phyloP scores from a whole-genome alignment of 2,888 invertebrate genomes.

The Epistrophe grossulariae region DNA sequence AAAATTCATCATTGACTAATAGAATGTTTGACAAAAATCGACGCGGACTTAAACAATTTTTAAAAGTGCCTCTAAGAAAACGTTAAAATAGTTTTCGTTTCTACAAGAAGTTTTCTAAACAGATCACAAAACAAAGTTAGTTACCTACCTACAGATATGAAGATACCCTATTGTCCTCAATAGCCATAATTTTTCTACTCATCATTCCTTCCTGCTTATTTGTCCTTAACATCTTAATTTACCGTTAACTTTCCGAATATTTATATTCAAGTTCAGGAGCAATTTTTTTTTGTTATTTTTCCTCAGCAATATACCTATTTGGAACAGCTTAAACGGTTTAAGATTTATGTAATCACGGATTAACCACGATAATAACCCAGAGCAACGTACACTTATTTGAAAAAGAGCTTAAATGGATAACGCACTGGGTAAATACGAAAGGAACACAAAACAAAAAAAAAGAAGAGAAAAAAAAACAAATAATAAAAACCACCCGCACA shows the following conservation, averaged over 20 bases:
- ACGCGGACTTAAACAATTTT: no score
- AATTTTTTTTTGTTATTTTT: not conserved
- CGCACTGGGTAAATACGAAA: constrained; percentile 19
- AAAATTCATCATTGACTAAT: no score
- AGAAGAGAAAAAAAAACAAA: not conserved
- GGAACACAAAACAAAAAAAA: not conserved
- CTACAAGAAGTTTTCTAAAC: no score
- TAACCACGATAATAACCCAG: constrained; percentile 51
- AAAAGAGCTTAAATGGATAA: constrained; percentile 60
- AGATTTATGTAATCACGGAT: constrained; percentile 67
- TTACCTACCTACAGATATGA: no score
- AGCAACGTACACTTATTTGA: constrained; percentile 44
- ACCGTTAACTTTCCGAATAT: not conserved
- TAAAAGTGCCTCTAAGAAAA: no score
- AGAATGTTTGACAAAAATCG: no score
- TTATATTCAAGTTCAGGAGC: not conserved
- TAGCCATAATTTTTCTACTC: not conserved
- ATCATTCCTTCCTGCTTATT: not conserved
- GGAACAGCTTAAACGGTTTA: constrained; percentile 45
- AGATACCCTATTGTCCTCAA: no score
- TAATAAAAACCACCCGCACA: constrained; percentile 37
- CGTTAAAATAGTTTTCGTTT: no score
- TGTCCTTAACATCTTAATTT: not conserved
- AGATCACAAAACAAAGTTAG: no score
- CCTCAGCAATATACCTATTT: not conserved